These are phyloP conservation scores for Reinhardtius hippoglossoides DNA, from an alignment of 2,113 vertebrate genomes.

Conservation along the genomic window DNA sequence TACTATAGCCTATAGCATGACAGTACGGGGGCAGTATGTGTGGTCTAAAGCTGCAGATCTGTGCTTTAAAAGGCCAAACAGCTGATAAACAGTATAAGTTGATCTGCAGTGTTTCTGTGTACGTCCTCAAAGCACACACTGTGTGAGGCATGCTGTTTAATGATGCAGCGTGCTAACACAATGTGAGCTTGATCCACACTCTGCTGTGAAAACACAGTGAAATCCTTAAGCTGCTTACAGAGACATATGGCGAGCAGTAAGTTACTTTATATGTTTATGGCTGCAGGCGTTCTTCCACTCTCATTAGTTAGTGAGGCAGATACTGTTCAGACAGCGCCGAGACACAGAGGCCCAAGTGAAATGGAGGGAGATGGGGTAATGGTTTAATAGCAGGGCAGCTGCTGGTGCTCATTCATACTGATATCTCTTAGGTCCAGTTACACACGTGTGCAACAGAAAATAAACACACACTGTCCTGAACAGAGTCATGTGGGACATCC, in stretches of 20 bases:
- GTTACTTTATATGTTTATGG: conserved; percentile 24
- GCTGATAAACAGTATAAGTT: neutral
- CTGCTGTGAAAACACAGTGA: conserved; percentile 15
- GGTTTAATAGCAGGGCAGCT: neutral
- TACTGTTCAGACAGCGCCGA: neutral
- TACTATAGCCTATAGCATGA: no score
- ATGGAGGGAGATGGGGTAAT: conserved; percentile 27
- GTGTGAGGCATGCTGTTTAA: neutral
- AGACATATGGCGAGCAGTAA: conserved; percentile 36
- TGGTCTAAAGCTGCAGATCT: neutral
- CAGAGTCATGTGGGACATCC: conserved; percentile 2
- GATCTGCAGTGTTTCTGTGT: neutral
- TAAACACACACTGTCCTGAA: conserved; percentile 6
- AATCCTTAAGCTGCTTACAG: conserved; percentile 36
- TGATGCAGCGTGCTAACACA: conserved; percentile 21
- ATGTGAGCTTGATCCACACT: conserved; percentile 9
- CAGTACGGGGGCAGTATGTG: neutral
- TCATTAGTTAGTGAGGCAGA: conserved; percentile 39
- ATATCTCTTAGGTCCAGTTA: conserved; percentile 20
- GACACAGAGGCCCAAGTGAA: conserved; percentile 11
- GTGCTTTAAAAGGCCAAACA: neutral
- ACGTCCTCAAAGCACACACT: neutral
- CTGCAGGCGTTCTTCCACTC: conserved; percentile 19
- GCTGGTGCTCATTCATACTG: conserved; percentile 6
- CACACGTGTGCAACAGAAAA: neutral